Evolutionary conservation across 2,797 vertebrate genomes (phyloP), one percentile per base, ranked within the genome.

Genomic region (Sphenopsis melanotis): DNA sequence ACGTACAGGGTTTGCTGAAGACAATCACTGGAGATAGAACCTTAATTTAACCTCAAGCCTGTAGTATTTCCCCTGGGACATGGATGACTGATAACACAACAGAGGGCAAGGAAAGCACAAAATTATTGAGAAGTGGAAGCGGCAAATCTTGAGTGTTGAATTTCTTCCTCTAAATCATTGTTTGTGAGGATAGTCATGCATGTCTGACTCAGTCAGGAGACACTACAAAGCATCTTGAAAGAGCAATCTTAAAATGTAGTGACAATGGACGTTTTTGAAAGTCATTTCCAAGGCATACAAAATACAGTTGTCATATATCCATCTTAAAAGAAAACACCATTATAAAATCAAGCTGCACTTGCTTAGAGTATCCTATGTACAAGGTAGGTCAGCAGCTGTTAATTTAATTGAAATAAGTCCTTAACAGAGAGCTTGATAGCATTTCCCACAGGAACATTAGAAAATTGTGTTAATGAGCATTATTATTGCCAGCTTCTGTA

Each of bases 21-120:
- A 97, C 96, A 94, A 97, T 98, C 96, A 93, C 96, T 93, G 55
- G 94, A 95, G 95, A 96, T 90, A 97, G 93, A 93, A 96, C 95
- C 97, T 97, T 97, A 98, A 98, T 97, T 98, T 98, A 98, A 97
- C 98, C 96, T 96, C 95, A 82, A 91, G 94, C 86, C 95, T 94
- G 90, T 85, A 96, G 93, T 93, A 96, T 96, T 97, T 98, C 97
- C 97, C 95, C 64, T 74, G 95, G 87, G 97, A 95, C 49, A 46
- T 0, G 23, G 93, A 97, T 98, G 96, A 97, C 97, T 95, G 97
- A 97, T 97, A 97, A 97, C 87, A 91, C 10, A 17, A 87, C 76
- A 81, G 88, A 96, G 91, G 88, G 89, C 93, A 93, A 92, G 83
- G 74, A 97, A 97, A 95, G 95, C 85, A 97, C 90, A 96, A 95